Evolutionary conservation across 1,140 invertebrate genomes (phyloP).

Genomic region (Nebria ingens): DNA sequence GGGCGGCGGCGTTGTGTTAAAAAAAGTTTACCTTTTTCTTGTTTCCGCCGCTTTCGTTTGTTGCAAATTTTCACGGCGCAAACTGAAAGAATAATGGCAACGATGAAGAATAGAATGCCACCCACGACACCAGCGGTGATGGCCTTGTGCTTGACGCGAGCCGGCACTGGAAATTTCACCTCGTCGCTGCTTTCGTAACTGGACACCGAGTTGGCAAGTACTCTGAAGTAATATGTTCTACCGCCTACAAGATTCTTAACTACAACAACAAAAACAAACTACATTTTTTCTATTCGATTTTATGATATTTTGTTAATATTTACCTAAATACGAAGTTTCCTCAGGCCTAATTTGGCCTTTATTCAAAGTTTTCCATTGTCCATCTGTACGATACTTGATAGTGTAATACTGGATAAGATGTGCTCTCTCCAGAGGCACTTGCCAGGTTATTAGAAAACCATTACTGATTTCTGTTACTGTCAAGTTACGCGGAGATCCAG

Average conservation of each 20-base stretch:
- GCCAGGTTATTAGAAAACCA: constrained; percentile 82
- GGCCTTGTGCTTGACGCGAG: constrained; percentile 82
- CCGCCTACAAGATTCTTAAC: constrained; percentile 86
- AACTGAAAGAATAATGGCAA: constrained; percentile 89
- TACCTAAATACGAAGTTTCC: constrained; percentile 78
- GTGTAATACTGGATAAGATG: constrained; percentile 81
- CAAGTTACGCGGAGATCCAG: constrained; percentile 75
- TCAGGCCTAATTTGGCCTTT: constrained; percentile 77
- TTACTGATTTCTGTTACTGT: constrained; percentile 77
- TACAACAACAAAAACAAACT: constrained; percentile 34
- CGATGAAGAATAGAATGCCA: constrained; percentile 91
- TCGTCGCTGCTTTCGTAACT: constrained; percentile 75
- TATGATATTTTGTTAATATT: constrained; percentile 19
- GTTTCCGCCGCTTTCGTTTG: constrained; percentile 89
- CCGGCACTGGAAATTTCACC: constrained; percentile 77
- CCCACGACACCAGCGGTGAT: constrained; percentile 89
- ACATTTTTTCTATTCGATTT: not conserved
- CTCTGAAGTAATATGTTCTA: constrained; percentile 81
- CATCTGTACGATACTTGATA: constrained; percentile 82
- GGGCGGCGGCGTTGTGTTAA: not conserved
- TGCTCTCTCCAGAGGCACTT: constrained; percentile 64
- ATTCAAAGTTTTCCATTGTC: constrained; percentile 76
- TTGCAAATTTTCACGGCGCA: constrained; percentile 96
- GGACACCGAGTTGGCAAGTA: constrained; percentile 72
- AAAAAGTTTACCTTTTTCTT: constrained; percentile 78